Evolutionary conservation across 2,797 vertebrate species (phyloP).

Genomic region (Peromyscus eremicus): DNA sequence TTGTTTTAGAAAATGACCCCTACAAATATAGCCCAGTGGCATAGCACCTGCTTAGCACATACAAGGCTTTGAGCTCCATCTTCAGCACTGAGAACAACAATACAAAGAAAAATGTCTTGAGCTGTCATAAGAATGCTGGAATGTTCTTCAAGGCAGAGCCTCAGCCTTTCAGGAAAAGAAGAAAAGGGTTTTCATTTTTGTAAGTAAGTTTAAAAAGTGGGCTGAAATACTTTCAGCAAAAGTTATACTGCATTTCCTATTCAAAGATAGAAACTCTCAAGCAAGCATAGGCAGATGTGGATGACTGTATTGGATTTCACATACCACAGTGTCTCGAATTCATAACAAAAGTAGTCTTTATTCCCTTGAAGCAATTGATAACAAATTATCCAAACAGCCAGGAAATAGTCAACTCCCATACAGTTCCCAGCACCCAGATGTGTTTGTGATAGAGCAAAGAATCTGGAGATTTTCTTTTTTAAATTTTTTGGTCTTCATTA

Average conservation of each 20-base stretch:
- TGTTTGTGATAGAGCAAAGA: constrained; percentile 22
- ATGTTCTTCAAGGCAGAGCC: not conserved
- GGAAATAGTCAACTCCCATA: not conserved
- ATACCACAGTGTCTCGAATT: not conserved
- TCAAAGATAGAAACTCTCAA: not conserved
- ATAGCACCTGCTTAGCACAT: not conserved
- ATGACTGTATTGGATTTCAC: not conserved
- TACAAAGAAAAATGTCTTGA: not conserved
- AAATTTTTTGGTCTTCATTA: not conserved
- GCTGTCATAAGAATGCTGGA: not conserved
- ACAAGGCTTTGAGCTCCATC: not conserved
- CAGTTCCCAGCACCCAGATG: not conserved
- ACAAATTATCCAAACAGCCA: not conserved
- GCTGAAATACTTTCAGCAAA: constrained; percentile 20
- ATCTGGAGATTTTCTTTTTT: not conserved
- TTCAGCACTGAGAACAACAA: not conserved
- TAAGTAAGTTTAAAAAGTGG: not conserved
- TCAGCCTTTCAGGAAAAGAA: constrained; percentile 44
- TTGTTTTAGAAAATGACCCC: not conserved
- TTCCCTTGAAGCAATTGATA: not conserved
- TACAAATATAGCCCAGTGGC: not conserved
- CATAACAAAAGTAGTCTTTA: not conserved
- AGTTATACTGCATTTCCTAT: not conserved
- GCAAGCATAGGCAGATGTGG: not conserved
- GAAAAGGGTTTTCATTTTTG: not conserved